Conservation (phyloP, 37 sponge, comb jelly and placozoan species). For the Chondrosia reniformis region DNA sequence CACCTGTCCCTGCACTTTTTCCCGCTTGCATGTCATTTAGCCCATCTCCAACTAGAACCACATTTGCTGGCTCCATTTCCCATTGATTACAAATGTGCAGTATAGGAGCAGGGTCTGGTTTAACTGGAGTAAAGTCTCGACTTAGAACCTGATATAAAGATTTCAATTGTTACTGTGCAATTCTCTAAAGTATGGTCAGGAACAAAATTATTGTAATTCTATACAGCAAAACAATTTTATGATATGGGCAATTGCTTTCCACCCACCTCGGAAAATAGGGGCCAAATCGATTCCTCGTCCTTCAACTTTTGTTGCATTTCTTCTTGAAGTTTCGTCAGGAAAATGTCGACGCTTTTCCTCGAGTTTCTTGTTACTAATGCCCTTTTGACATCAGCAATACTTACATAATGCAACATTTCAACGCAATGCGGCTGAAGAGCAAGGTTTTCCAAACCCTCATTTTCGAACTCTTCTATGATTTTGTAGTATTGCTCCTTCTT, state of each 20-base stretch:
- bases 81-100: constrained; percentile 55
- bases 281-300: constrained; percentile 12
- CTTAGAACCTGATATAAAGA: constrained; percentile 47
- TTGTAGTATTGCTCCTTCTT: constrained; percentile 27
- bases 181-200: too few relatives aligned
- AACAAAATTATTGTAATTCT: neutral
- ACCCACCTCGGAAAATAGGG: constrained; percentile 65
- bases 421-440: constrained; percentile 51
- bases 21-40: constrained; percentile 48
- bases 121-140: constrained; percentile 68
- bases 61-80: constrained; percentile 24
- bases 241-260: too few relatives aligned
- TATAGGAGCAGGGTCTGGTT: constrained; percentile 68
- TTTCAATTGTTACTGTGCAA: neutral
- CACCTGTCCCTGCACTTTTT: constrained; percentile 39
- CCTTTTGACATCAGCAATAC: constrained; percentile 7
- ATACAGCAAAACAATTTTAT: neutral
- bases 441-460: constrained; percentile 28
- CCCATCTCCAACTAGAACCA: constrained; percentile 65
- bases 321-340: constrained; percentile 30
- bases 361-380: constrained; percentile 64
- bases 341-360: constrained; percentile 10
- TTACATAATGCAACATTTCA: constrained; percentile 47
- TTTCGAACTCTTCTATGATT: constrained; percentile 62
- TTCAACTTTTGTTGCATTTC: too few relatives aligned